phyloP scores from a whole-genome alignment of 2,888 invertebrate genomes.

The Mayetiola destructor region DNA sequence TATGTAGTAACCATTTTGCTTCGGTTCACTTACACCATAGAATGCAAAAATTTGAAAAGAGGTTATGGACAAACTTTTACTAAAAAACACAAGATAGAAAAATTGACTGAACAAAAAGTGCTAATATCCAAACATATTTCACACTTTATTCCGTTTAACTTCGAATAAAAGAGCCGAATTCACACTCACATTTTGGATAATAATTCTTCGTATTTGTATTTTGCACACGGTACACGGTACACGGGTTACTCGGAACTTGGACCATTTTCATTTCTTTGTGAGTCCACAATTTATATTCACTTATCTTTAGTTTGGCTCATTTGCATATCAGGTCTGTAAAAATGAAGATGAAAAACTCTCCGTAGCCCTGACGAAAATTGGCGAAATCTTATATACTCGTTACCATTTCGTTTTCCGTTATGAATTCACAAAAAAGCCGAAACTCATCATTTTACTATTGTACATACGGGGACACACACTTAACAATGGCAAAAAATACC shows the following conservation, averaged over 20 bases:
- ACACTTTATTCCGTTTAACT: too few relatives aligned
- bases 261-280: too few relatives aligned
- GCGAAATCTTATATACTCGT: constrained; percentile 8
- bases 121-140: constrained; percentile 1
- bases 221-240: too few relatives aligned
- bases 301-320: background rate
- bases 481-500: background rate
- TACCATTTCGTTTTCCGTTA: background rate
- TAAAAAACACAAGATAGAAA: background rate
- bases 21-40: background rate
- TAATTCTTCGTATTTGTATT: too few relatives aligned
- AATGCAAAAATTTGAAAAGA: background rate
- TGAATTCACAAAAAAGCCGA: background rate
- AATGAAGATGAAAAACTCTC: constrained; percentile 4
- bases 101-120: constrained; percentile 1
- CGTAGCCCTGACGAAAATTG: background rate
- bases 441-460: constrained; percentile 3
- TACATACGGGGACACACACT: too few relatives aligned
- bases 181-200: too few relatives aligned
- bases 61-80: background rate
- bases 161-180: too few relatives aligned
- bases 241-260: too few relatives aligned
- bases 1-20: background rate
- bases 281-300: too few relatives aligned
- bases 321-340: constrained; percentile 1